phyloP scores from a whole-genome alignment of 2,113 vertebrate species.

The Cricetomys ansorgei region DNA sequence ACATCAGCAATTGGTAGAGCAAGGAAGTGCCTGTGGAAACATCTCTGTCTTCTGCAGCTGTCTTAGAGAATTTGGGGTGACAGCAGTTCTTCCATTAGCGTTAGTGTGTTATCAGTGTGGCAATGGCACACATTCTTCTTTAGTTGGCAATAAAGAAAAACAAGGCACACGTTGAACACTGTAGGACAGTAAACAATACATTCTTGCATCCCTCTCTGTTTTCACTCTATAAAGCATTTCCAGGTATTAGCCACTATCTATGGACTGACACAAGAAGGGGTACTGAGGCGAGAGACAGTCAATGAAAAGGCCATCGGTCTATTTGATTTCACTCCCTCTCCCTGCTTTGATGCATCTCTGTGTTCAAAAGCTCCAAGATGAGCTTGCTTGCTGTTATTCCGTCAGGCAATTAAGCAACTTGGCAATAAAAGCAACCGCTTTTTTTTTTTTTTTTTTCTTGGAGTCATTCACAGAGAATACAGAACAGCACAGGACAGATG shows the following conservation, averaged over 20 bases:
- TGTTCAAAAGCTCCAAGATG: constrained; percentile 37
- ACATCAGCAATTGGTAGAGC: neutral
- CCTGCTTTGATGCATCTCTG: constrained; percentile 61
- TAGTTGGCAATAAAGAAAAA: neutral
- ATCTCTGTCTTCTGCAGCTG: neutral
- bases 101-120: neutral
- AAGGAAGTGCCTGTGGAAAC: neutral
- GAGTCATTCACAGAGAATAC: constrained; percentile 63
- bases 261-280: constrained; percentile 1
- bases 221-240: constrained; percentile 43
- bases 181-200: neutral
- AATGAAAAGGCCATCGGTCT: constrained; percentile 67
- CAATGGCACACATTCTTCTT: neutral
- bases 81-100: neutral
- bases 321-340: constrained; percentile 72
- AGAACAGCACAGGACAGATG: constrained; percentile 29
- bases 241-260: constrained; percentile 43
- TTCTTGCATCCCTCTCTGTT: neutral
- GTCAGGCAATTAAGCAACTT: constrained; percentile 71
- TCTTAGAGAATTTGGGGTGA: neutral
- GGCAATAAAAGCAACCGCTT: constrained; percentile 64
- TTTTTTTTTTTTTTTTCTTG: constrained; percentile 62
- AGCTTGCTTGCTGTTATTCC: constrained; percentile 13
- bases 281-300: constrained; percentile 6
- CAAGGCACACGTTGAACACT: neutral